phyloP scores from a whole-genome alignment of 2,888 invertebrate genomes.

The Heliconius aoede region DNA sequence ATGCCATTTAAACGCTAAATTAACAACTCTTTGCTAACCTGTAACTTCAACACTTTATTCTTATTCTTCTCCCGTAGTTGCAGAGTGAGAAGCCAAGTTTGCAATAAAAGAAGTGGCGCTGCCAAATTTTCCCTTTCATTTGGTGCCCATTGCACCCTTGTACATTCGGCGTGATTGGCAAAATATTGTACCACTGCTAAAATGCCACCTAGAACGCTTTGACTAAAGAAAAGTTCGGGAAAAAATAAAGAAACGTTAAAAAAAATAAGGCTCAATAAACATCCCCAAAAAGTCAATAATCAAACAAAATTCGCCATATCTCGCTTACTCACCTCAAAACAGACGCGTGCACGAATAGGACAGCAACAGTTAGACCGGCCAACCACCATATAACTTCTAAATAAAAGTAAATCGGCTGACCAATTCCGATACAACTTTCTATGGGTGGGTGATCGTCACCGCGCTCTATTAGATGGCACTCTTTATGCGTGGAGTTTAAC shows the following conservation, averaged over 20 bases:
- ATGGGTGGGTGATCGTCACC: constrained; percentile 85
- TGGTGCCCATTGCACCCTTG: constrained; percentile 94
- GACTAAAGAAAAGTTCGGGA: constrained; percentile 69
- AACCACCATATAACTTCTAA: constrained; percentile 89
- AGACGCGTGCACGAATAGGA: constrained; percentile 87
- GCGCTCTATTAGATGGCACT: constrained; percentile 82
- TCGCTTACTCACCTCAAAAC: constrained; percentile 83
- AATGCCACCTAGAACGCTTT: constrained; percentile 88
- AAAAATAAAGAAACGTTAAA: constrained; percentile 32
- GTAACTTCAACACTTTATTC: constrained; percentile 55
- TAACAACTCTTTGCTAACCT: constrained; percentile 38
- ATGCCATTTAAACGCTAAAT: not conserved
- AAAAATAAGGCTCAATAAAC: constrained; percentile 38
- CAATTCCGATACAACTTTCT: constrained; percentile 89
- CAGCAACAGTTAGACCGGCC: constrained; percentile 87
- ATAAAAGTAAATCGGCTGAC: constrained; percentile 92
- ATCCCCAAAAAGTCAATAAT: not conserved
- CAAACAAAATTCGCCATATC: not conserved
- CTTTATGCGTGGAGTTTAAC: constrained; percentile 64
- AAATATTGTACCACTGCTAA: constrained; percentile 89
- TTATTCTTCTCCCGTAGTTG: constrained; percentile 71
- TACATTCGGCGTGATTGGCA: constrained; percentile 92
- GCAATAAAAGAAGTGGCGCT: constrained; percentile 89
- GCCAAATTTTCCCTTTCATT: constrained; percentile 94
- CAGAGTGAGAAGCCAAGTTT: constrained; percentile 86